phyloP scores from a whole-genome alignment of 2,888 invertebrate genomes.

The Tinea trinotella region DNA sequence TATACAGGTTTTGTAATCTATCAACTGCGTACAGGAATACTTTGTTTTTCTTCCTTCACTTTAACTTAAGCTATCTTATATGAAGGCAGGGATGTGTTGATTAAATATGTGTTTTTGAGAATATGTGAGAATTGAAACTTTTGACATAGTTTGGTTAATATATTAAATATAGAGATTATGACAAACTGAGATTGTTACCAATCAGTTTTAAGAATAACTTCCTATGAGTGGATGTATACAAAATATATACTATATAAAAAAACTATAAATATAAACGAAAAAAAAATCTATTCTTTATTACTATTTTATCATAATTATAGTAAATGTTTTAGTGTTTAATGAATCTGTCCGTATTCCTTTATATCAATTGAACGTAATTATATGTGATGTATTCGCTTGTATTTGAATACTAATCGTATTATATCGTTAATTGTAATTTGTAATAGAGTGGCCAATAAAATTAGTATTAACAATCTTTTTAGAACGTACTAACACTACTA shows the following conservation, averaged over 20 bases:
- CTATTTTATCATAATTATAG: slow-evolving; percentile 15
- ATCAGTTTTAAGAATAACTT: background rate
- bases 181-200: slow-evolving; percentile 67
- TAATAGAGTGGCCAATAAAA: slow-evolving; percentile 27
- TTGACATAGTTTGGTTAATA: slow-evolving; percentile 47
- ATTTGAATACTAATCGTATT: slow-evolving; percentile 38
- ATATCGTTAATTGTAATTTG: slow-evolving; percentile 42
- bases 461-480: too few relatives aligned
- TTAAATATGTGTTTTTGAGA: background rate
- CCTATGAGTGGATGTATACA: background rate
- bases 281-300: slow-evolving; percentile 6
- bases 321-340: slow-evolving; percentile 15
- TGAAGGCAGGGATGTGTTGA: background rate
- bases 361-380: background rate
- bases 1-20: background rate
- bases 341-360: slow-evolving; percentile 10
- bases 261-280: background rate
- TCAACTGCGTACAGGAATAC: background rate
- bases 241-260: slow-evolving; percentile 2
- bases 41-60: background rate
- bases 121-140: background rate
- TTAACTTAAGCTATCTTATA: background rate
- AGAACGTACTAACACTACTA: too few relatives aligned
- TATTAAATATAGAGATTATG: slow-evolving; percentile 50
- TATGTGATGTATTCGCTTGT: background rate